Conservation (phyloP, 2,113 vertebrate genomes). For the Xerus inauris region DNA sequence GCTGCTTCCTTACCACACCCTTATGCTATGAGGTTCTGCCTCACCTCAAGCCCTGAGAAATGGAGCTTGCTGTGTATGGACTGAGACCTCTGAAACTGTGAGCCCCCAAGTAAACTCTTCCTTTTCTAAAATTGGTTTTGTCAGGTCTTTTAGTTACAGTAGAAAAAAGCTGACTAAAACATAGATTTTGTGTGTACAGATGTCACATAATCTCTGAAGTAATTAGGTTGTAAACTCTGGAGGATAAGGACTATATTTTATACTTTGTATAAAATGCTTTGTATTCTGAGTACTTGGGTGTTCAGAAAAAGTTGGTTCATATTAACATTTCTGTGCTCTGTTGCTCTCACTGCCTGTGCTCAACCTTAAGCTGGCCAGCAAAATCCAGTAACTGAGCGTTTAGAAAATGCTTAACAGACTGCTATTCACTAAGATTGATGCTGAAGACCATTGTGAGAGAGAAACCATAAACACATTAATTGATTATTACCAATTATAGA, state of each 20-base stretch:
- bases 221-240: background rate
- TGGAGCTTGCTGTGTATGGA: too few species aligned
- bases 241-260: background rate
- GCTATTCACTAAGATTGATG: background rate
- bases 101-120: too few species aligned
- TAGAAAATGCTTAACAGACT: background rate
- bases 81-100: too few species aligned
- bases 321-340: background rate
- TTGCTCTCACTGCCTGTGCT: background rate
- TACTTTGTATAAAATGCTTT: background rate
- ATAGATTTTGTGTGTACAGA: background rate
- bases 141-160: too few species aligned
- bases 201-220: background rate
- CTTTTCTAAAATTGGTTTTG: too few species aligned
- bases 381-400: background rate
- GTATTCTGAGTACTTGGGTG: background rate
- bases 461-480: background rate
- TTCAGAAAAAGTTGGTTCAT: slow-evolving; percentile 11
- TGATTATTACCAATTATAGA: background rate
- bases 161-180: too few species aligned
- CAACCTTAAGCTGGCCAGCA: background rate
- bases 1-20: too few species aligned
- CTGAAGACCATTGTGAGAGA: background rate
- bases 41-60: too few species aligned
- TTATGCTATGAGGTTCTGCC: too few species aligned